Base-by-base conservation (phyloP, 2,113 vertebrate genomes). In the Ptyas mucosa region DNA sequence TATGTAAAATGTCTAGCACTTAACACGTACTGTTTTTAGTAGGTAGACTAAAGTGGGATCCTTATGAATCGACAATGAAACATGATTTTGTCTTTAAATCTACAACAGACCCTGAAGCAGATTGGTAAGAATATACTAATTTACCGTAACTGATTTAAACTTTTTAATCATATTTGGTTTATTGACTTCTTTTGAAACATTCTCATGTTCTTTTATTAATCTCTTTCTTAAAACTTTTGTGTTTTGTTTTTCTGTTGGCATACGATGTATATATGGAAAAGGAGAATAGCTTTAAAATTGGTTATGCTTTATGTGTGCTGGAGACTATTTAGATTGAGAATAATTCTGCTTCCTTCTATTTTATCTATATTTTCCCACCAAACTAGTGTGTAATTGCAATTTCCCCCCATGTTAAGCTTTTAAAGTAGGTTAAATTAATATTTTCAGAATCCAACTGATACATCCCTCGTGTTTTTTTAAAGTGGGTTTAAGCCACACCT, bases 61-160 rank as follows among this genome's bases (percentile, higher is more conserved):
- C 97, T n/a, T 98, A 98, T 89, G 95, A 98, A 93, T 98, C 98
- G 43, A 97, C 97, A 1, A 96, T 97, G 93, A 97, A 87, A 96
- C 97, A 96, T 10, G 97, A 98, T 0, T 98, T 98, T 86, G 54
- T 97, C 2, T 95, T 95, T 75, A 97, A 96, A 87, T 94, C 90
- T 43, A 94, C 90, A 92, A 93, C 92, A 21, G 91, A 92, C 26
- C 85, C 95, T 55, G 93, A 95, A 64, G 88, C 93, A 81, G 89
- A 96, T 88, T 94, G 97, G 98, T 98, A 96, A 97, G 96, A 93
- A 15, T 3, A 0, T 51, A 91, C 3, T 0, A n/a, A 57, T 75
- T 89, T 20, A 49, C 46, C 1, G 5, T 49, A 21, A 81, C 18
- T 58, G 1, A 75, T 54, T 24, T 0, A 85, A 54, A 58, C 8